Conservation (phyloP, 1,140 invertebrate species). For the Brachionus asplanchnoidis region DNA sequence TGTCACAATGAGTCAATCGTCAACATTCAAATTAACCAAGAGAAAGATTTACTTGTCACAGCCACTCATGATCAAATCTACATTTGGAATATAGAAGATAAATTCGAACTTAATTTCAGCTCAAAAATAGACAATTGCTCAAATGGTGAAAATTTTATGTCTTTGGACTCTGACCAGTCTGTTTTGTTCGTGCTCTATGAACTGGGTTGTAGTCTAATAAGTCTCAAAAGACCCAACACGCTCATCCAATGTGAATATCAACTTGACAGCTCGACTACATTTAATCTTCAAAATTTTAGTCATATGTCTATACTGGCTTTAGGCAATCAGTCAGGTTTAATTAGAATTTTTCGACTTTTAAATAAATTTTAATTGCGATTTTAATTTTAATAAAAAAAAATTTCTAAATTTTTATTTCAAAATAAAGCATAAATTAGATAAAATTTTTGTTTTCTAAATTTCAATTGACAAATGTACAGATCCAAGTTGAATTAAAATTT, state of each 20-base stretch:
- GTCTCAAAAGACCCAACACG: not conserved
- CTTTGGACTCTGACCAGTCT: not conserved
- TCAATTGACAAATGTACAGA: too few relatives aligned
- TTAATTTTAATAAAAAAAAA: not conserved
- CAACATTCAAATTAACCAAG: not conserved
- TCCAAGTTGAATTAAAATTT: too few relatives aligned
- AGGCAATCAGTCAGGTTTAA: not conserved
- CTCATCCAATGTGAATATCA: not conserved
- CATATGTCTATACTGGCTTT: not conserved
- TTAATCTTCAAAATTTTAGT: not conserved
- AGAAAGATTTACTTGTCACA: not conserved
- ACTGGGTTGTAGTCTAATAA: not conserved
- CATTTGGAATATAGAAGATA: not conserved
- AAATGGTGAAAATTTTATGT: not conserved
- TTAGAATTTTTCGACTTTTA: conserved; percentile 14
- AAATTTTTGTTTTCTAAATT: not conserved
- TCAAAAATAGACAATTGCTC: not conserved
- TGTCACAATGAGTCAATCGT: not conserved
- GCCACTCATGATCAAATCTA: not conserved
- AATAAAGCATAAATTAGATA: not conserved
- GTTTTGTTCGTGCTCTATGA: not conserved
- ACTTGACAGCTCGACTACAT: not conserved
- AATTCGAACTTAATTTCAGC: not conserved
- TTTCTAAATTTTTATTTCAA: not conserved
- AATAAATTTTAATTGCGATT: not conserved